Base-by-base conservation (phyloP, 1,140 invertebrate genomes). In the Papilio machaon region DNA sequence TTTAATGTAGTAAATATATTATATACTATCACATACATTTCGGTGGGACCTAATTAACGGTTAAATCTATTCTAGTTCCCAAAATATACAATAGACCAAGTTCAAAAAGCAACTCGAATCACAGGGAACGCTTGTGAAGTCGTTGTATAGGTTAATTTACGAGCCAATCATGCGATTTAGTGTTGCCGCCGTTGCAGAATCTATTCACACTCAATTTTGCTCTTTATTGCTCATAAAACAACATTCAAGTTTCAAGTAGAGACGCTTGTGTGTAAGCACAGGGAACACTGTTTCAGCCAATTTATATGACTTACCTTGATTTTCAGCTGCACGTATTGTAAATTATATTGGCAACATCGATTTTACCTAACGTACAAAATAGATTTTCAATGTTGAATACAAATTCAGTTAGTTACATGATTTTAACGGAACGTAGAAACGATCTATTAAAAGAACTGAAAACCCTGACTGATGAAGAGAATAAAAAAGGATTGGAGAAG, bases 71-170 rank as follows among this genome's bases (percentile, higher is more conserved):
- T 83, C 81, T 70, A 75, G 80, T 79, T 23, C 54, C 38, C 30
- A 76, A 79, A 80, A 75, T 79, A 83, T 73, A 80, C 82, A 77
- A 77, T 81, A 80, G 70, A 77, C 77, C 74, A 76, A 81, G 77
- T 83, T 83, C 80, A 83, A 81, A 81, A 81, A 81, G 79, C 82
- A 74, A 80, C 58, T 64, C 38, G 77, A 64, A 10, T 46, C 77
- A 67, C 58, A 81, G 47, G 70, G 80, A 80, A 81, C 67, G 79
- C 73, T 73, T 43, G 67, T 80, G 77, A 81, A 83, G 80, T 81
- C 74, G 78, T 82, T 83, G 73, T 81, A 77, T 82, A 74, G 79
- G 82, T 60, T 79, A 81, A 85, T 85, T 85, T 85, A 85, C 82
- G 84, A 85, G 43, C 79, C 82, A 81, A 73, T 85, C 84, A 82